Conservation (phyloP, 2,888 invertebrate species). For the Tethea ocularis region DNA sequence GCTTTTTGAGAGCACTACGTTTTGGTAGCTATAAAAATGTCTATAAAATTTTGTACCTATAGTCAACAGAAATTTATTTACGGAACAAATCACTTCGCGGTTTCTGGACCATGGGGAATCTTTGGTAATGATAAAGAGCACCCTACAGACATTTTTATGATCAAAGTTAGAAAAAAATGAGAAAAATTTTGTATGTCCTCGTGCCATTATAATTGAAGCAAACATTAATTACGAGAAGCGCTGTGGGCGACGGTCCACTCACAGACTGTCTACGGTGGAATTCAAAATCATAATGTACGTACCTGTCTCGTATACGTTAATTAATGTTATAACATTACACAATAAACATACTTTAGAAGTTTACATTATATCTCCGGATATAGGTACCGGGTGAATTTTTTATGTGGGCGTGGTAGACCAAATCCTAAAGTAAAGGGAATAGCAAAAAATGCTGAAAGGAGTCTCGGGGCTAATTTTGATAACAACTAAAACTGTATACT, state of each 20-base stretch:
- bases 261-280: constrained; percentile 3
- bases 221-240: constrained; percentile 64
- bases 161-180: constrained; percentile 41
- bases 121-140: constrained; percentile 6
- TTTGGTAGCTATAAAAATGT: constrained; percentile 38
- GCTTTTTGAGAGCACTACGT: constrained; percentile 37
- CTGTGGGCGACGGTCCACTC: constrained; percentile 33
- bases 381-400: no score
- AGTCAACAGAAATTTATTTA: constrained; percentile 4
- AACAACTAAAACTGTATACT: no score
- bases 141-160: constrained; percentile 36
- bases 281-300: background rate
- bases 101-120: constrained; percentile 24
- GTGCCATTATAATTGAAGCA: constrained; percentile 61
- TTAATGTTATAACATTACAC: no score
- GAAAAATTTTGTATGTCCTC: constrained; percentile 43
- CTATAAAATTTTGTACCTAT: constrained; percentile 19
- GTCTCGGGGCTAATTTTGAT: no score
- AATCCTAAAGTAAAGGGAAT: no score
- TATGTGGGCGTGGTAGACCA: no score
- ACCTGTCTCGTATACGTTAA: background rate
- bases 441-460: no score
- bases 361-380: no score
- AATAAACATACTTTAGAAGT: no score
- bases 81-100: background rate